A percentile compares a stretch with the other conserved stretches of the same genome.
Conservation (phyloP, 35 echinoderm and acorn worm genomes). For the Chiridota heheva region DNA sequence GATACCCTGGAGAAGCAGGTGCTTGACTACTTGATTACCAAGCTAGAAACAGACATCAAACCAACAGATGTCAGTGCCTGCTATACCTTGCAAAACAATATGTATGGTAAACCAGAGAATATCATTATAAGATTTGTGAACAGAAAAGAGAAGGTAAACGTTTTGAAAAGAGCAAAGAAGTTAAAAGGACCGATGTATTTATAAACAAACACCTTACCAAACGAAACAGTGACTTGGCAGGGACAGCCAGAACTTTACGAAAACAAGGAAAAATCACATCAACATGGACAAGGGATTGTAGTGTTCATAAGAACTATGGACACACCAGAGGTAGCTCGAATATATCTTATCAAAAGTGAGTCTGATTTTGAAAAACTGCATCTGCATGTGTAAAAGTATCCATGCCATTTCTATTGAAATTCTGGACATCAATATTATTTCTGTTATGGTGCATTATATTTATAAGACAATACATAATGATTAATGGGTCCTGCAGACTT, state of each 20-base stretch:
- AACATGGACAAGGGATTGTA: constrained; percentile 14
- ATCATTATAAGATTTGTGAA: constrained; percentile 24
- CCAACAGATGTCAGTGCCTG: background rate
- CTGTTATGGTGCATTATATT: background rate
- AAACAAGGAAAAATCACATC: constrained; percentile 18
- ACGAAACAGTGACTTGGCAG: constrained; percentile 11
- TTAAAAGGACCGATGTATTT: constrained; percentile 7
- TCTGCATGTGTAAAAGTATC: constrained; percentile 8
- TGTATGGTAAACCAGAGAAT: too few relatives aligned
- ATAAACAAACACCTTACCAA: background rate
- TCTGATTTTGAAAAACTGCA: background rate
- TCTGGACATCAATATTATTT: too few relatives aligned
- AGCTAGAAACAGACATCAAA: background rate
- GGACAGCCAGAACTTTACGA: background rate
- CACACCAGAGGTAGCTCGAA: background rate
- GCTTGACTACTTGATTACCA: too few relatives aligned
- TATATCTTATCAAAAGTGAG: background rate
- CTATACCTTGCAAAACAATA: constrained; percentile 1
- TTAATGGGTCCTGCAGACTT: too few relatives aligned
- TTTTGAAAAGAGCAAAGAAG: constrained; percentile 7
- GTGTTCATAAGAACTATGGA: background rate
- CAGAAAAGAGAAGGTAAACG: background rate
- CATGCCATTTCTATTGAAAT: background rate
- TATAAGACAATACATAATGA: too few relatives aligned
- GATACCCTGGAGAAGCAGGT: too few relatives aligned